Percentiles rank a stretch among this genome's conserved stretches.
phyloP scores from a whole-genome alignment of 2,113 vertebrate species.

The Zosterops hypoxanthus region DNA sequence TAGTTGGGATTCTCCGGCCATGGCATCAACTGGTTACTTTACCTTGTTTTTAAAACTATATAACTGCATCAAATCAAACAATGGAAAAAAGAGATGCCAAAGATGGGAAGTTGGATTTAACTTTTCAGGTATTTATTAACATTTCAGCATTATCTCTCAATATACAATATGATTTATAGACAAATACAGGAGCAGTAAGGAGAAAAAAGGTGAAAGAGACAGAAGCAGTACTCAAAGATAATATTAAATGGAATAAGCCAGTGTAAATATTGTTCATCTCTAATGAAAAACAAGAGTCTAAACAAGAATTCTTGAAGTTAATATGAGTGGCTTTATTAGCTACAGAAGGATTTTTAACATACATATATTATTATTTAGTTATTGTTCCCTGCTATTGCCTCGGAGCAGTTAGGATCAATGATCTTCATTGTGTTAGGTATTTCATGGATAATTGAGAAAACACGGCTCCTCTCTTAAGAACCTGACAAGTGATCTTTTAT shows the following conservation, averaged over 20 bases:
- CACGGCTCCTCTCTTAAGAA: rapidly evolving
- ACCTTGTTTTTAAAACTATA: background rate
- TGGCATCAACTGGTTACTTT: background rate
- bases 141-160: background rate
- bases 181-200: background rate
- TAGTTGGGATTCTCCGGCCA: no score
- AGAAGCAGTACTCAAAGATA: background rate
- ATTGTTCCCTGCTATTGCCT: background rate
- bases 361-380: background rate
- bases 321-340: background rate
- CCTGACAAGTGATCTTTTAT: background rate
- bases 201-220: background rate
- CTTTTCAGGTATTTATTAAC: background rate
- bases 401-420: background rate
- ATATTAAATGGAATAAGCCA: background rate
- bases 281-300: background rate
- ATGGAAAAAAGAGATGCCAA: background rate
- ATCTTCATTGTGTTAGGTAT: background rate
- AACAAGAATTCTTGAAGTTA: background rate
- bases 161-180: background rate
- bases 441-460: background rate
- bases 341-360: background rate
- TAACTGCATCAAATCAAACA: background rate
- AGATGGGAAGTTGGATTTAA: background rate
- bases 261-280: background rate